Conservation (phyloP, 1,140 invertebrate species). For the Calephelis nemesis region DNA sequence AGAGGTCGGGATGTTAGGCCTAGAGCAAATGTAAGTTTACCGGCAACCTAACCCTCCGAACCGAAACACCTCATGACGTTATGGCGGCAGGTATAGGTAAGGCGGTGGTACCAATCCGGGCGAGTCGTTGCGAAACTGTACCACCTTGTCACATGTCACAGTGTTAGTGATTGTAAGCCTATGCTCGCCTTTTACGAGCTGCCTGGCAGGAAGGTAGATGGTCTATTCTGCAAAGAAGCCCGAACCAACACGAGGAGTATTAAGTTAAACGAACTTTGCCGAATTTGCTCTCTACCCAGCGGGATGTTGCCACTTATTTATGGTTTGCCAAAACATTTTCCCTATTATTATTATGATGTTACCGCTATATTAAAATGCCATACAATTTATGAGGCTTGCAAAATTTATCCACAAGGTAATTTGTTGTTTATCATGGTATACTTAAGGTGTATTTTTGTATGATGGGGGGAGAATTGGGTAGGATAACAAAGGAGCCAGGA, state of each 20-base stretch:
- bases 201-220: no score
- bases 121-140: no score
- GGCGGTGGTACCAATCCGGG: no score
- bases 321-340: slow-evolving; percentile 78
- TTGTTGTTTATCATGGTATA: slow-evolving; percentile 17
- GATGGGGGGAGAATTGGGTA: slow-evolving; percentile 35
- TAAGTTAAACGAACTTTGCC: slow-evolving; percentile 8
- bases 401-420: slow-evolving; percentile 29
- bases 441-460: slow-evolving; percentile 33
- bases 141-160: no score
- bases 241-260: background rate
- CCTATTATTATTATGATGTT: slow-evolving; percentile 76
- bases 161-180: no score
- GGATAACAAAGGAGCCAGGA: slow-evolving; percentile 63
- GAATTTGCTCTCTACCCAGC: slow-evolving; percentile 41
- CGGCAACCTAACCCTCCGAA: no score
- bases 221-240: no score
- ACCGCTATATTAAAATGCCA: slow-evolving; percentile 75
- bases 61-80: no score
- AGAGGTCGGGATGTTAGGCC: no score
- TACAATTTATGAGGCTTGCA: slow-evolving; percentile 76
- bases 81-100: no score
- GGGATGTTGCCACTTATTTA: slow-evolving; percentile 66
- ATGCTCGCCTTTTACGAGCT: no score
- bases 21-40: no score